Evolutionary conservation across 2,113 vertebrate genomes (phyloP).

Genomic region (Podarcis raffonei): DNA sequence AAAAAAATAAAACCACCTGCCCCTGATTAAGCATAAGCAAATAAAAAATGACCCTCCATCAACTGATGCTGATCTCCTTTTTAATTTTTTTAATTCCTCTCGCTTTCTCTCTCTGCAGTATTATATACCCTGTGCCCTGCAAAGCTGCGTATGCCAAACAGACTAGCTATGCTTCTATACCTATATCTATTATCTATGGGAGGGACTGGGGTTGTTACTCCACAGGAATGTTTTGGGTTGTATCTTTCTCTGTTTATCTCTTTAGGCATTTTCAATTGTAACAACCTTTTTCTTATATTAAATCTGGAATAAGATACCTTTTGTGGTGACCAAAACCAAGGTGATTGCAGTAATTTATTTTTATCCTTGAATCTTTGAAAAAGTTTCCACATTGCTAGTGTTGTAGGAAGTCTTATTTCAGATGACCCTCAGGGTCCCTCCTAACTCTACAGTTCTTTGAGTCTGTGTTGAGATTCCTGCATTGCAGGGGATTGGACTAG

Average conservation of each 20-base stretch:
- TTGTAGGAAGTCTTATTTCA: constrained; percentile 53
- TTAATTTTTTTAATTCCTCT: not conserved
- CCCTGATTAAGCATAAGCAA: constrained; percentile 38
- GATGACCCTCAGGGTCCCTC: too few relatives aligned
- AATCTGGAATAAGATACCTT: constrained; percentile 23
- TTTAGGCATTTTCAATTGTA: constrained; percentile 42
- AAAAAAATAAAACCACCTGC: constrained; percentile 41
- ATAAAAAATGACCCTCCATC: not conserved
- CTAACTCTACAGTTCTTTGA: too few relatives aligned
- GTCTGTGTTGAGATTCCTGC: too few relatives aligned
- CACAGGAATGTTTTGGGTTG: constrained; percentile 50
- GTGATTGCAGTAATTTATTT: constrained; percentile 63
- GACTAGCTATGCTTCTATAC: constrained; percentile 21
- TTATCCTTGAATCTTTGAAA: not conserved
- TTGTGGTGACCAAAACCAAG: constrained; percentile 52
- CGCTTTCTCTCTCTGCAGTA: constrained; percentile 11
- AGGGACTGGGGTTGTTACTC: constrained; percentile 46
- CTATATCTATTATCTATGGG: constrained; percentile 3
- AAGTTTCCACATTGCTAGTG: constrained; percentile 59
- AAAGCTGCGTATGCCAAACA: constrained; percentile 54
- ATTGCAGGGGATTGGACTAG: too few relatives aligned
- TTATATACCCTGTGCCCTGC: constrained; percentile 51
- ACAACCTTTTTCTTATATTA: constrained; percentile 40
- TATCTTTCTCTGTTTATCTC: constrained; percentile 13
- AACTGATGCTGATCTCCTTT: accelerated